Evolutionary conservation across 2,888 invertebrate genomes (phyloP), one percentile per base, ranked within the genome.

Genomic region (Congeria kusceri): DNA sequence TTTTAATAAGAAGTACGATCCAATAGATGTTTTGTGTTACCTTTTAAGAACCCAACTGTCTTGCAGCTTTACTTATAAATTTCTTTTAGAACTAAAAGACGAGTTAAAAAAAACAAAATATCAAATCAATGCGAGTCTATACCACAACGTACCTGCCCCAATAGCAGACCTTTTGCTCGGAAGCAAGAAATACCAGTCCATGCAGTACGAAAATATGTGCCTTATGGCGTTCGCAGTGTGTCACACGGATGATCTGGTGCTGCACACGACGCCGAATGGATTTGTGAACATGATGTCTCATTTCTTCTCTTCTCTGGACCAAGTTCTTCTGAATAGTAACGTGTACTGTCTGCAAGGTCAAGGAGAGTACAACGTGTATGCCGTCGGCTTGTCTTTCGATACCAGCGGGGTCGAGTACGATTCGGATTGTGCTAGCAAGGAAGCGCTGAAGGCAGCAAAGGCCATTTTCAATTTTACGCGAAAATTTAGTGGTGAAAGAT

Each of bases 291-390:
- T 69, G 9, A 18, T 77, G 25, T 66, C 66, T 23, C 49, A 32
- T 39, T 67, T 77, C 32, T 71, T 57, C 29, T 47, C 25, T 1
- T 62, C 71, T 1, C 28, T 71, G 0, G 71, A 71, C 28, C 67
- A 66, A n/a, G 5, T 67, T 32, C 27, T 77, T 1, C 46, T 56
- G 11, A 20, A 56, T 7, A 25, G 63, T 1, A 63, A 71, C 18
- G 23, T 77, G 0, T 67, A 62, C 23, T 70, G 20, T 46, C 29
- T 76, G 0, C 27, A 66, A 44, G 56, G 65, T 29, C 53, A 44
- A 9, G 65, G 57, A 4, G 47, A 28, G 18, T 59, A 65, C 29
- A 56, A 44, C 1, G 46, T 32, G 13, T 76, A 25, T 46, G 32
- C 56, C 0, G n/a, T 44, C 3, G 76, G 76, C 18, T 18, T 76